Percentiles rank a stretch among this genome's conserved stretches.
These are phyloP conservation scores for Pangasius mekongensis DNA, from an alignment of 2,797 vertebrate genomes.

Conservation along the genomic window DNA sequence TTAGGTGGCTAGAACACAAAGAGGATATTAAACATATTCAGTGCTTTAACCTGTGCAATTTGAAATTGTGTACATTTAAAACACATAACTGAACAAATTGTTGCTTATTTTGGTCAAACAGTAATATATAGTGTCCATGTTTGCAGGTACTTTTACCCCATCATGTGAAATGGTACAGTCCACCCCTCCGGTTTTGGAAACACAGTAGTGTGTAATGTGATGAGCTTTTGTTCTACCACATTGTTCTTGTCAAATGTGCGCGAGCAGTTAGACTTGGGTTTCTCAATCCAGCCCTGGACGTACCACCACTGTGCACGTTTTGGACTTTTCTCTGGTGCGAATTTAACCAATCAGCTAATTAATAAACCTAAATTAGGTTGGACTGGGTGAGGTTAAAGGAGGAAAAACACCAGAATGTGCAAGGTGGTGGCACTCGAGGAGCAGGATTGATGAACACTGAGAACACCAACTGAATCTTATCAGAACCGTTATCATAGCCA, in stretches of 20 bases:
- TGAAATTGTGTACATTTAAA: background rate
- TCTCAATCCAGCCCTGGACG: background rate
- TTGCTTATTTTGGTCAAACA: background rate
- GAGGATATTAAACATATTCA: slow-evolving; percentile 14
- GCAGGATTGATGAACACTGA: background rate
- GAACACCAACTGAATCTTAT: background rate
- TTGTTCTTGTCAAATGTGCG: background rate
- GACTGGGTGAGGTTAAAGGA: background rate
- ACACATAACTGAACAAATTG: background rate
- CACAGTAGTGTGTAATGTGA: background rate
- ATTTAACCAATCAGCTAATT: background rate
- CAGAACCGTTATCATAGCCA: background rate
- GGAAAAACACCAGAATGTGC: background rate
- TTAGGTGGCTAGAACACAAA: slow-evolving; percentile 21
- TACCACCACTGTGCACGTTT: background rate
- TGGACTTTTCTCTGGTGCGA: background rate
- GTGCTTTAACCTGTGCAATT: slow-evolving; percentile 26
- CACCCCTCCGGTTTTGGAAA: background rate
- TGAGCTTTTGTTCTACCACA: background rate
- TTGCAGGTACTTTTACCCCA: background rate
- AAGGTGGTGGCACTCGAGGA: background rate
- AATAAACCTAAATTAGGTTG: background rate
- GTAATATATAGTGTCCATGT: background rate
- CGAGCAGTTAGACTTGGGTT: background rate
- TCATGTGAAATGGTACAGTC: background rate